phyloP scores from a whole-genome alignment of 2,113 vertebrate genomes.

The Microcebus jonahi region DNA sequence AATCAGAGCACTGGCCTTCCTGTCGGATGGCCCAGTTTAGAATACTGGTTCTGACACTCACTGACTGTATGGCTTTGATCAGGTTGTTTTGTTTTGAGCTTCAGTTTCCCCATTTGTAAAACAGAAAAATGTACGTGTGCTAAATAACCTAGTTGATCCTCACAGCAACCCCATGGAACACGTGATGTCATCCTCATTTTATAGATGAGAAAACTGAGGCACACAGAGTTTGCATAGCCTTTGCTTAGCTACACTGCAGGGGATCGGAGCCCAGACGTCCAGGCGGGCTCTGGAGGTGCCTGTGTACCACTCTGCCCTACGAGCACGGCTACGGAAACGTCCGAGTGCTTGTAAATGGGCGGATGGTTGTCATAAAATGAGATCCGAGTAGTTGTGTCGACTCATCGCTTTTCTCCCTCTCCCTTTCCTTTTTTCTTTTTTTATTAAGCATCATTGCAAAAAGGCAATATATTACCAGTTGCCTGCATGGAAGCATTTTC shows the following conservation, averaged over 20 bases:
- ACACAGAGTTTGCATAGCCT: background rate
- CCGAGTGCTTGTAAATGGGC: background rate
- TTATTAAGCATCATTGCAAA: background rate
- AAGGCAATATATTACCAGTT: background rate
- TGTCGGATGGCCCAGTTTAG: background rate
- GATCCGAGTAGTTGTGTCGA: background rate
- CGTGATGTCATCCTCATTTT: background rate
- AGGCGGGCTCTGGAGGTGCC: background rate
- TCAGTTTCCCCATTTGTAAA: background rate
- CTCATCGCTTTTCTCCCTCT: background rate
- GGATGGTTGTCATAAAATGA: background rate
- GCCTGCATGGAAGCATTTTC: background rate
- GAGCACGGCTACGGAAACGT: accelerated
- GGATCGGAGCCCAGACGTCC: background rate
- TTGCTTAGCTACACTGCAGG: background rate
- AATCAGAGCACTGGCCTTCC: background rate
- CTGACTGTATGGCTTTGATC: background rate
- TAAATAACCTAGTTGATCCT: background rate
- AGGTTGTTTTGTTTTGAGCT: background rate
- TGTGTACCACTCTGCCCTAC: accelerated
- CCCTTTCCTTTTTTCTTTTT: background rate
- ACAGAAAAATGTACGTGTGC: background rate
- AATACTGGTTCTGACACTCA: background rate
- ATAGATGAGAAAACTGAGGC: background rate
- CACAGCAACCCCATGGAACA: background rate